A percentile compares a stretch with the other conserved stretches of the same genome.
These are phyloP conservation scores for Antidorcas marsupialis DNA, from an alignment of 2,113 vertebrate genomes.

Conservation along the genomic window DNA sequence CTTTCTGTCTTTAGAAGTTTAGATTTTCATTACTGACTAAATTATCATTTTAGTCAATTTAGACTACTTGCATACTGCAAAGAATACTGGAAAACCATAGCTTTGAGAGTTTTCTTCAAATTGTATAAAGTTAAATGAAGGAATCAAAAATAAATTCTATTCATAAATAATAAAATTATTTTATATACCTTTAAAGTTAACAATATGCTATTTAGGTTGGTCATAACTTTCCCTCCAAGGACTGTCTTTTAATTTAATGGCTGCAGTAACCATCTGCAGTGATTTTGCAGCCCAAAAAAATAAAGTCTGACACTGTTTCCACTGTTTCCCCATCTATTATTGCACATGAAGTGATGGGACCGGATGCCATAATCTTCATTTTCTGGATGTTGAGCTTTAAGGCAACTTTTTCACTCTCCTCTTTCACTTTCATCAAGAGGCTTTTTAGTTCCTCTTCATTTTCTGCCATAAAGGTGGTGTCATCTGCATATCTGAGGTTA, in stretches of 20 bases:
- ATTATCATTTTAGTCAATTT: background rate
- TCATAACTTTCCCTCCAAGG: too few species aligned
- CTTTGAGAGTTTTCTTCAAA: background rate
- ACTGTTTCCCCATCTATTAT: rapidly evolving
- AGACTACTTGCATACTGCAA: background rate
- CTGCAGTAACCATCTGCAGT: too few species aligned
- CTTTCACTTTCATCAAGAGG: too few species aligned
- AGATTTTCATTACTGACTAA: background rate
- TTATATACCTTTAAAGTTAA: background rate
- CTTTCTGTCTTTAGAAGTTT: background rate
- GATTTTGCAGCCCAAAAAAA: rapidly evolving
- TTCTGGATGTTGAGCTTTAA: too few species aligned
- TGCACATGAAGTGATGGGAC: too few species aligned
- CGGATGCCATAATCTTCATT: too few species aligned
- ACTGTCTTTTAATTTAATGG: too few species aligned
- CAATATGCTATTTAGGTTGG: background rate
- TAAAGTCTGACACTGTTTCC: too few species aligned
- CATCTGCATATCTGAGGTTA: too few species aligned
- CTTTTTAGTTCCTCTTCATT: too few species aligned
- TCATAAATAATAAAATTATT: background rate
- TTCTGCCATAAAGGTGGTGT: too few species aligned
- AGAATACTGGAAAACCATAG: background rate
- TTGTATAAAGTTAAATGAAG: conserved; percentile 1
- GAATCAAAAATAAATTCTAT: conserved; percentile 22
- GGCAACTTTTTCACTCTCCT: too few species aligned